phyloP scores from a whole-genome alignment of 1,140 invertebrate genomes.

The Arion vulgaris region DNA sequence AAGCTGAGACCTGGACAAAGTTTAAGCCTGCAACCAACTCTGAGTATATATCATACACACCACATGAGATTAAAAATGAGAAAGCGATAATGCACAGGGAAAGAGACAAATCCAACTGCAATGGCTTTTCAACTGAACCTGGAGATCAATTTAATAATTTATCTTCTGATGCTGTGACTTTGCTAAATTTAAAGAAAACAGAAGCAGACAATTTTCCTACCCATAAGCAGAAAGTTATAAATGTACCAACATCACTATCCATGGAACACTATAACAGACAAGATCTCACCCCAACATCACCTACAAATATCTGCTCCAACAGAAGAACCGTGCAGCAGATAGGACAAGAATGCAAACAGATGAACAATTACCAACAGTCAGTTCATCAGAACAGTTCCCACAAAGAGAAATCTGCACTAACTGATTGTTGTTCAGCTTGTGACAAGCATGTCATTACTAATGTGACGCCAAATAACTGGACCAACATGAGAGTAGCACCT shows the following conservation, averaged over 20 bases:
- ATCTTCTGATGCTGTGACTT: not conserved
- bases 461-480: not conserved
- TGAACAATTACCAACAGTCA: too few species aligned
- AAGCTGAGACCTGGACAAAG: not conserved
- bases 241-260: not conserved
- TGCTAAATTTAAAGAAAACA: not conserved
- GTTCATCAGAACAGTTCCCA: not conserved
- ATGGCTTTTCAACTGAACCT: not conserved
- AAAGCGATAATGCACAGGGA: not conserved
- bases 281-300: not conserved
- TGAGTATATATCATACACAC: not conserved
- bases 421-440: not conserved
- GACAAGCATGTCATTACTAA: not conserved
- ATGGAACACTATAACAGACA: not conserved
- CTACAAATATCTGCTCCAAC: not conserved
- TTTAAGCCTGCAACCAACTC: not conserved
- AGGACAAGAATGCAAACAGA: not conserved
- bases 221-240: not conserved
- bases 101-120: not conserved
- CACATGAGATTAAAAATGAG: not conserved
- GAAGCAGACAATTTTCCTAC: not conserved
- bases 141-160: not conserved
- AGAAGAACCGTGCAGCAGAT: not conserved
- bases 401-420: not conserved
- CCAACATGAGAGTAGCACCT: not conserved